Base-by-base conservation (phyloP, 2,888 invertebrate species). In the Amblyjoppa fuscipennis region DNA sequence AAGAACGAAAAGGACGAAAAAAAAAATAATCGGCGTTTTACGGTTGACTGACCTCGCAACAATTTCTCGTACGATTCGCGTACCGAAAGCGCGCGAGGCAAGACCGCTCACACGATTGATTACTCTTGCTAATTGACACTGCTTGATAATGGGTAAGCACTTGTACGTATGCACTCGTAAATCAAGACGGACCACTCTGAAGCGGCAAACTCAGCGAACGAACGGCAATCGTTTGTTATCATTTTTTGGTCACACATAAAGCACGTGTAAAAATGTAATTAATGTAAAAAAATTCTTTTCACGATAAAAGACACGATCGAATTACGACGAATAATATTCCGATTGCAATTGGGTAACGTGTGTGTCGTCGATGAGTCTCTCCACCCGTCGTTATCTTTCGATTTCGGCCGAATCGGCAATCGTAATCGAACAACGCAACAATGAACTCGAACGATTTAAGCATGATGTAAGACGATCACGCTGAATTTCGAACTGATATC, bases 111-210 rank as follows among this genome's bases (percentile, higher is more conserved):
- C 38, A 74, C 56, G 74, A 69, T 51, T 38, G 69, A 75, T 83
- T 79, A 79, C 61, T 75, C 74, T 83, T 83, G 74, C 53, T 79
- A 79, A 83, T 79, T 83, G 79, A 20, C 51, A 51, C 38, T 38
- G 78, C 64, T 51, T 28, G 49, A 64, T 20, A 74, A 69, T 64
- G 71, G 31, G 34, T n/a, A 31, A 34, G 31, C 64, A n/a, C 6
- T 16, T 56, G 2, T 78, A 16, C 3, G 6, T 16, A 20, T 34
- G 51, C 53, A 73, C 9, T 83, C 74, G 45, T 80, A 64, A 83
- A 79, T 83, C 68, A 80, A 31, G 64, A 64, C 64, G n/a, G 7
- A 16, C 34, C 6, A n/a, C n/a, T 64, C 13, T 4, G 0, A 16
- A 64, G 64, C 16, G 64, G 34, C 16, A 64, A n/a, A 34, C 31